phyloP scores from a whole-genome alignment of 2,888 invertebrate genomes.

The Oscheius sp. region DNA sequence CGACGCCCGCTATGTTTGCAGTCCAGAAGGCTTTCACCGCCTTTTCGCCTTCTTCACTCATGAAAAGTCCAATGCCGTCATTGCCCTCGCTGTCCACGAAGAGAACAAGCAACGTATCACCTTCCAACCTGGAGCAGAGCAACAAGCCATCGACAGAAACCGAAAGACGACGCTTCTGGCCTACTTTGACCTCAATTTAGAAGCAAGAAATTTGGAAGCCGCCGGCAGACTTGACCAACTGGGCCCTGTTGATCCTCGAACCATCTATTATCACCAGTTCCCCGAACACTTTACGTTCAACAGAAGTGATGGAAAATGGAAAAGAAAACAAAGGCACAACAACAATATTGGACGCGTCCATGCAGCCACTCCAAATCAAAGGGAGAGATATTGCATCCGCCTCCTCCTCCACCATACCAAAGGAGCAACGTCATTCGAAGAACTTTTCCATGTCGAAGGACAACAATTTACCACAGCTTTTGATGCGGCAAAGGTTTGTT shows the following conservation, averaged over 20 bases:
- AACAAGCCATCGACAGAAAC: not conserved
- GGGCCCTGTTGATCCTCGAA: not conserved
- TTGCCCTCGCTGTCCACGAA: not conserved
- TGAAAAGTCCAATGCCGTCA: conserved; percentile 11
- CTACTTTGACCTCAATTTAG: not conserved
- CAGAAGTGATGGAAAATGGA: not conserved
- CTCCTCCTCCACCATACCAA: not conserved
- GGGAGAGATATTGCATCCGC: conserved; percentile 6
- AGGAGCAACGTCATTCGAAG: conserved; percentile 10
- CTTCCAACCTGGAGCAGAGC: conserved; percentile 1
- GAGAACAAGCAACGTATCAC: not conserved
- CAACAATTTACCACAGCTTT: not conserved
- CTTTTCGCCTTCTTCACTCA: conserved; percentile 17
- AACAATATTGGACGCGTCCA: conserved; percentile 11
- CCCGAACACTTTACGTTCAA: conserved; percentile 13
- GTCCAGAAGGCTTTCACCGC: conserved; percentile 46
- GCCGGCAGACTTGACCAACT: not conserved
- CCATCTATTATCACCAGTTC: not conserved
- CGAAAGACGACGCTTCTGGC: not conserved
- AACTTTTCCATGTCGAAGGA: not conserved
- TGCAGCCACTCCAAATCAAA: not conserved
- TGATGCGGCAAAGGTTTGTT: conserved; percentile 6
- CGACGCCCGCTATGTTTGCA: conserved; percentile 45
- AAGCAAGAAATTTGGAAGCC: not conserved
- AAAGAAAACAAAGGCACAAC: not conserved